Evolutionary conservation across 1,140 invertebrate species (phyloP).

Genomic region (Pseudomyrmex flavicornis): DNA sequence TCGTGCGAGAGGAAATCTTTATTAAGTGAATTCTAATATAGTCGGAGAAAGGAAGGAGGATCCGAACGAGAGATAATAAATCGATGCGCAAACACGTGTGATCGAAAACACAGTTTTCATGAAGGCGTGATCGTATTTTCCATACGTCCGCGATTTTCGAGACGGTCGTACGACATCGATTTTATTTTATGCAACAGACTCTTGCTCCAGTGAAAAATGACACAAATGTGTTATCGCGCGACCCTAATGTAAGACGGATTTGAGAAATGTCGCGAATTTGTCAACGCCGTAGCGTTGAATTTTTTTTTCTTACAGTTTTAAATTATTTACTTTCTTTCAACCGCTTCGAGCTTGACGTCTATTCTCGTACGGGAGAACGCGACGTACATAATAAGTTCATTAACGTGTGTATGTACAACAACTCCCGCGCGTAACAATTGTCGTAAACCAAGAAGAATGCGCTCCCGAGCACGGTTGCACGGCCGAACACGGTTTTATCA

Average conservation of each 20-base stretch:
- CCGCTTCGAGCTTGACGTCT: too few species aligned
- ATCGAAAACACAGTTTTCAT: neutral
- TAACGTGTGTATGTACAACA: constrained; percentile 16
- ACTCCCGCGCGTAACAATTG: neutral
- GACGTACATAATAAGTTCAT: constrained; percentile 3
- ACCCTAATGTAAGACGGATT: too few species aligned
- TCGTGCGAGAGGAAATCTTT: constrained; percentile 15
- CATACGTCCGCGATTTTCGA: neutral
- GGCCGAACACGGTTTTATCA: constrained; percentile 41
- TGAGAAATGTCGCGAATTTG: too few species aligned
- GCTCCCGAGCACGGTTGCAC: constrained; percentile 6
- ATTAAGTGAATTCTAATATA: constrained; percentile 24
- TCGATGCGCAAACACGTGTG: neutral
- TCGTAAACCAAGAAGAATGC: constrained; percentile 27
- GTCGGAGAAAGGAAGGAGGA: neutral
- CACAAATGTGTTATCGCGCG: neutral
- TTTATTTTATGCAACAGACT: neutral
- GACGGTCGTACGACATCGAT: neutral
- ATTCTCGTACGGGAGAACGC: neutral
- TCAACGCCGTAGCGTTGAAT: too few species aligned
- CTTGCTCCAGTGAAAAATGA: neutral
- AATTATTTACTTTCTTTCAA: too few species aligned
- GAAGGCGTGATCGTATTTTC: neutral
- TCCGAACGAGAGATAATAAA: neutral
- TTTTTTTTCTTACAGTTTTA: too few species aligned